Percentiles rank a stretch among this genome's conserved stretches.
Evolutionary conservation across 2,113 vertebrate genomes (phyloP).

Genomic region (Rattus norvegicus): DNA sequence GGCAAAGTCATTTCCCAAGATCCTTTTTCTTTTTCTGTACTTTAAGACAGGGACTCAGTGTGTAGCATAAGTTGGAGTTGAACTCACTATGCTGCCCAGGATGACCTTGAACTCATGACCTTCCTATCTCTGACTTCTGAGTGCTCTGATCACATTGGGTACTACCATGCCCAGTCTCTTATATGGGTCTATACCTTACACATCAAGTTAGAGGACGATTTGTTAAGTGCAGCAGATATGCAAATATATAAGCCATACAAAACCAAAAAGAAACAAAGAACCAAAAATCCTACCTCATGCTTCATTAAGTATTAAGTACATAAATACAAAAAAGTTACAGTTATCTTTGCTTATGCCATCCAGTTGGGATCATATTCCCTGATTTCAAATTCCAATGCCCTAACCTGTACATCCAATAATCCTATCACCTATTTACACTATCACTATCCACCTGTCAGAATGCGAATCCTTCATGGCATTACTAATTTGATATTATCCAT

Average conservation of each 20-base stretch:
- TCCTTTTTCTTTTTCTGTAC: not conserved
- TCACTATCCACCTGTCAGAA: not conserved
- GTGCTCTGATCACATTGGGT: not conserved
- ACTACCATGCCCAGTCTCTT: not conserved
- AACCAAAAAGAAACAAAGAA: not conserved
- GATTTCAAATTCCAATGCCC: constrained; percentile 27
- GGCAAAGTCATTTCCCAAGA: not conserved
- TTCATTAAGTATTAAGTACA: not conserved
- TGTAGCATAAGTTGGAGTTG: not conserved
- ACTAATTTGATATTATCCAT: not conserved
- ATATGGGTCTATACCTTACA: no score
- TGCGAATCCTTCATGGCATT: not conserved
- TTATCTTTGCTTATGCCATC: not conserved
- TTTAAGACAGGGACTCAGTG: not conserved
- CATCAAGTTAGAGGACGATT: not conserved
- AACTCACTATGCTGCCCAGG: not conserved
- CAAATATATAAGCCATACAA: not conserved
- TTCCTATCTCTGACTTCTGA: not conserved
- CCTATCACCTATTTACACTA: not conserved
- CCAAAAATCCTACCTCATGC: not conserved
- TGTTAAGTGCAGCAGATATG: not conserved
- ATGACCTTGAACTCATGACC: not conserved
- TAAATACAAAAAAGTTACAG: not conserved
- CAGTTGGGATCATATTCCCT: not conserved
- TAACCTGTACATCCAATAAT: not conserved